phyloP scores from a whole-genome alignment of 1,140 invertebrate genomes.

The Drosophila athabasca region DNA sequence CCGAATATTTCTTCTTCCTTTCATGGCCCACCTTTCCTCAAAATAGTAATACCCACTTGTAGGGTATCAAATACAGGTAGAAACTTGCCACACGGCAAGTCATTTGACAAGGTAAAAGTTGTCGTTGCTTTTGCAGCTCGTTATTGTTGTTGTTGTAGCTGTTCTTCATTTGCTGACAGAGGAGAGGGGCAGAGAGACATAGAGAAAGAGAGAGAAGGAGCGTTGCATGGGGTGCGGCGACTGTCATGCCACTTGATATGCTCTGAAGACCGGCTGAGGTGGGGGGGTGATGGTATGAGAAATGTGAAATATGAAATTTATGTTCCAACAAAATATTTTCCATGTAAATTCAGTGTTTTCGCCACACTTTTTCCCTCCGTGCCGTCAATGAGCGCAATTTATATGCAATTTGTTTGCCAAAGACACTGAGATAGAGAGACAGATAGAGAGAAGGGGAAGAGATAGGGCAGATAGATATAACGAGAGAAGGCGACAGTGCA shows the following conservation, averaged over 20 bases:
- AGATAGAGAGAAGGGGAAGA: slow-evolving; percentile 1
- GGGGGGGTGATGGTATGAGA: slow-evolving; percentile 9
- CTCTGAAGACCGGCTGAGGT: neutral
- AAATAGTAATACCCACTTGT: too few relatives aligned
- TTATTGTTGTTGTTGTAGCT: slow-evolving; percentile 27
- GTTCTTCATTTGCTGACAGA: slow-evolving; percentile 46
- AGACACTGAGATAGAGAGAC: neutral
- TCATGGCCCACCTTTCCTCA: too few relatives aligned
- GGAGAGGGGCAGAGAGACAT: neutral
- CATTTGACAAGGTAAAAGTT: slow-evolving; percentile 60
- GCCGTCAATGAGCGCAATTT: slow-evolving; percentile 72
- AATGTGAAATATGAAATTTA: slow-evolving; percentile 64
- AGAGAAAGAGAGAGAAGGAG: neutral
- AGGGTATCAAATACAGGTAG: too few relatives aligned
- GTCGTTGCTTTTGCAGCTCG: slow-evolving; percentile 23
- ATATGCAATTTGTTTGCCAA: slow-evolving; percentile 66
- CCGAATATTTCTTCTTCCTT: too few relatives aligned
- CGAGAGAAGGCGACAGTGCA: too few relatives aligned
- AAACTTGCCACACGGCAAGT: slow-evolving; percentile 44
- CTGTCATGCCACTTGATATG: slow-evolving; percentile 39
- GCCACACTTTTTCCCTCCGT: neutral
- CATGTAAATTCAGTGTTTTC: slow-evolving; percentile 52
- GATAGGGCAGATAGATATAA: neutral
- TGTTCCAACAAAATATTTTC: slow-evolving; percentile 60
- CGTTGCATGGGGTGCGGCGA: neutral